Conservation (phyloP, 2,797 vertebrate genomes). For the Micropoecilia bifurca region DNA sequence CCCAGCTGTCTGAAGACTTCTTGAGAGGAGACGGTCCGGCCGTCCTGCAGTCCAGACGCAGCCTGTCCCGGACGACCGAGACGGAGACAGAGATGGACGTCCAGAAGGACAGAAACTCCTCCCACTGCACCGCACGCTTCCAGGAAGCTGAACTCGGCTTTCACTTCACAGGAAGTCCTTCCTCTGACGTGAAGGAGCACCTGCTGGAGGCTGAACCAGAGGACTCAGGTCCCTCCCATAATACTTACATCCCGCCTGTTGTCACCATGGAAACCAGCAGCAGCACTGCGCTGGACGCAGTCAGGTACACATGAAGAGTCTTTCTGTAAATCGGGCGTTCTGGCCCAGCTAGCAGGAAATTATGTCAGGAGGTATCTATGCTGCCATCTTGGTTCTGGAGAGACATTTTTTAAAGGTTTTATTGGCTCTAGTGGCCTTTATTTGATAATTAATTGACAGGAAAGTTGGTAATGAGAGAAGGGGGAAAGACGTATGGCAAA, state of each 20-base stretch:
- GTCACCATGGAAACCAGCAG: slow-evolving; percentile 75
- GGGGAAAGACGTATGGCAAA: too few species aligned
- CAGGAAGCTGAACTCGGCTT: neutral
- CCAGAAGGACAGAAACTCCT: neutral
- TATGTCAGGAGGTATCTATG: neutral
- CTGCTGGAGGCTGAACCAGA: slow-evolving; percentile 28
- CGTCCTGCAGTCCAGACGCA: slow-evolving; percentile 76
- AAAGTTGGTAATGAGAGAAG: too few species aligned
- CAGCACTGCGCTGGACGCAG: slow-evolving; percentile 63
- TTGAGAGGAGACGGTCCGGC: slow-evolving; percentile 85
- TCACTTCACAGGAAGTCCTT: slow-evolving; percentile 25
- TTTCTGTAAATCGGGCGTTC: neutral
- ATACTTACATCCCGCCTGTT: slow-evolving; percentile 85
- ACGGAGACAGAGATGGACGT: neutral
- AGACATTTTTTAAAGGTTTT: neutral
- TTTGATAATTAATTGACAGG: too few species aligned
- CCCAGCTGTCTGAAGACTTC: slow-evolving; percentile 86
- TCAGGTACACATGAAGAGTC: slow-evolving; percentile 32
- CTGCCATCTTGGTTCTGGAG: neutral
- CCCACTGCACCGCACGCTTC: too few species aligned
- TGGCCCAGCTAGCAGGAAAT: neutral
- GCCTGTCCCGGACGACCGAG: neutral
- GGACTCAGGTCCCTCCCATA: slow-evolving; percentile 64
- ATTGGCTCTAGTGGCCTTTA: too few species aligned
- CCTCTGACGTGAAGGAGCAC: slow-evolving; percentile 13